Evolutionary conservation across 2,888 invertebrate genomes (phyloP).

Genomic region (Mantis religiosa): DNA sequence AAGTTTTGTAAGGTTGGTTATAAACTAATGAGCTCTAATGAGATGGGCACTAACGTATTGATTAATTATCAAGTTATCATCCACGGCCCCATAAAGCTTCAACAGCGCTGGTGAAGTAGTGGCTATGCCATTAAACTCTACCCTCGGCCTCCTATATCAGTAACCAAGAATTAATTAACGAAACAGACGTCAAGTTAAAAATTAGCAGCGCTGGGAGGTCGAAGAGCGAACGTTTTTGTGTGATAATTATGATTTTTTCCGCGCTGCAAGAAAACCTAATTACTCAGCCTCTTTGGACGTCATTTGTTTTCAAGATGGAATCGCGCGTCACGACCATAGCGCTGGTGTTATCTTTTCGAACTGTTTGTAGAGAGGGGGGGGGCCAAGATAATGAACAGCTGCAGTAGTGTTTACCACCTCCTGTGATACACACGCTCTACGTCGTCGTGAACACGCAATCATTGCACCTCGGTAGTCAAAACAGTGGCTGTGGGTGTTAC

Average conservation of each 20-base stretch:
- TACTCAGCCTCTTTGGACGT: not conserved
- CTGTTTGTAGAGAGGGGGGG: too few relatives aligned
- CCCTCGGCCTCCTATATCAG: not conserved
- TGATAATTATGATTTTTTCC: conserved; percentile 1
- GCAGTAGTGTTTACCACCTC: not conserved
- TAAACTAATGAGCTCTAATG: too few relatives aligned
- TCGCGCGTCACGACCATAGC: not conserved
- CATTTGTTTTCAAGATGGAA: conserved; percentile 2
- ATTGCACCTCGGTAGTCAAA: not conserved
- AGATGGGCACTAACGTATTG: not conserved
- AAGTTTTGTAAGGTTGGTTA: too few relatives aligned
- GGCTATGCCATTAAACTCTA: not conserved
- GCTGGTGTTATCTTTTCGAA: not conserved
- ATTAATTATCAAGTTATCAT: not conserved
- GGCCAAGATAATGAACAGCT: not conserved
- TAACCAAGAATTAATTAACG: conserved; percentile 4
- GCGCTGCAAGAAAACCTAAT: not conserved
- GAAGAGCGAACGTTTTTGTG: not conserved
- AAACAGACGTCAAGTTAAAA: conserved; percentile 5
- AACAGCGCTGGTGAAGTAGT: not conserved
- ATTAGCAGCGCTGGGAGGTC: conserved; percentile 14
- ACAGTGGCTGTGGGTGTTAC: too few relatives aligned
- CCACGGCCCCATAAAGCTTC: not conserved
- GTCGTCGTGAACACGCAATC: not conserved
- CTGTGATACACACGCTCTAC: not conserved